Evolutionary conservation across 64 coral and sea anemone genomes (phyloP), one percentile per base, ranked within the genome.

Genomic region (Hydrozoanthus tunicans): DNA sequence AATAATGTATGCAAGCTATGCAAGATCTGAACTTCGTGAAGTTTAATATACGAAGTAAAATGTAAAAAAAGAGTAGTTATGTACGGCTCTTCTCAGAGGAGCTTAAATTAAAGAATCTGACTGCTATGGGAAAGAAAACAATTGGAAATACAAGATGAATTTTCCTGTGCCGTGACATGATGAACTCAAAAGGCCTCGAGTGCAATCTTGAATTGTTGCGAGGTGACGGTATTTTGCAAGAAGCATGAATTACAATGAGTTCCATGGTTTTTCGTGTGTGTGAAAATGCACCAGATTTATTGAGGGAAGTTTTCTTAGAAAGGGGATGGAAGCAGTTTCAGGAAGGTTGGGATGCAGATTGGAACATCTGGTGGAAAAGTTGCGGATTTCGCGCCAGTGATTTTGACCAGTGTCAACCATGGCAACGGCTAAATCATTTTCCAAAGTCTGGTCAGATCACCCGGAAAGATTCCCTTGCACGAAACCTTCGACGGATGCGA

Each of bases 401-500:
- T 86, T 96, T 89, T 65, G 92, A 96, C 91, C 62, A 72, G 1
- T 96, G 92, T 73, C 77, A 86, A 78, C 95, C 95, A 43, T 96
- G 95, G 95, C 95, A 96, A 89, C 95, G 95, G 7, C 62, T 96
- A 11, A 96, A 96, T 60, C 95, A 96, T 82, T 96, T 96, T 58
- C 92, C 95, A 4, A 96, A 96, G 89, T 94, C 95, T 53, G 84
- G 81, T 27, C 71, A 75, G 54, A 94, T 96, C 72, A 96, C 95
- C 32, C 86, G 90, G 64, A 96, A 96, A 92, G 95, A 96, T 51
- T 91, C 89, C 32, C 88, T 96, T 59, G 95, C 95, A 10, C 91
- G 95, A 70, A 94, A 94, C 32, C 91, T 96, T 20, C 86, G 95
- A n/a, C 92, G 95, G 89, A 94, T 96, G 95, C 91, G 89, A 77